Conservation (phyloP, 2,797 vertebrate species). For the Leuciscus waleckii region DNA sequence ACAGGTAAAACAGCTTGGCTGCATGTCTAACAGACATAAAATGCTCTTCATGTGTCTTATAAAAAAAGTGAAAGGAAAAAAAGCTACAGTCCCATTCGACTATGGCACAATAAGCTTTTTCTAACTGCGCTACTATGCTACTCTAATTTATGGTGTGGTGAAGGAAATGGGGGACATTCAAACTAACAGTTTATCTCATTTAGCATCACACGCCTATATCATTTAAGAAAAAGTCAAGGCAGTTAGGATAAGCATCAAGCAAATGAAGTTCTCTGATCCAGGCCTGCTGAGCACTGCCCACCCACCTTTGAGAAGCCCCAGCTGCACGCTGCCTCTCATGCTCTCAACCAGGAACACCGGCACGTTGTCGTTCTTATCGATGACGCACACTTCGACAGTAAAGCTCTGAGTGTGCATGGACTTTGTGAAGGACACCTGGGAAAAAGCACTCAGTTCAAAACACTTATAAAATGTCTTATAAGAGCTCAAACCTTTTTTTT, state of each 20-base stretch:
- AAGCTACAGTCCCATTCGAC: not conserved
- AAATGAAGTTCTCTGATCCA: not conserved
- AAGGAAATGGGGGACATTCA: conserved; percentile 12
- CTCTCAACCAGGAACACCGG: conserved; percentile 76
- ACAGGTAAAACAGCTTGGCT: not conserved
- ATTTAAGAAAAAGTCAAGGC: conserved; percentile 20
- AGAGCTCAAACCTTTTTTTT: not conserved
- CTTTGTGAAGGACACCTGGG: conserved; percentile 75
- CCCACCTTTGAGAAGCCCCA: conserved; percentile 81
- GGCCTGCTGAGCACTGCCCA: conserved; percentile 30
- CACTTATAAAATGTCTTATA: conserved; percentile 40
- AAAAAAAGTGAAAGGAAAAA: not conserved
- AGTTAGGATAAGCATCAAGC: conserved; percentile 22
- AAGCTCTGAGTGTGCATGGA: conserved; percentile 76
- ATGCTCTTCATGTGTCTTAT: not conserved
- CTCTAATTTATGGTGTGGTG: conserved; percentile 14
- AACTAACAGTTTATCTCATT: conserved; percentile 26
- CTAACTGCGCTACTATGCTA: not conserved
- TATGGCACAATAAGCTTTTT: not conserved
- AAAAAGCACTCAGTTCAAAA: conserved; percentile 39
- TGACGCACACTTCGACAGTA: conserved; percentile 77
- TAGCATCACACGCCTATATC: not conserved
- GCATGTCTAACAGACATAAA: not conserved
- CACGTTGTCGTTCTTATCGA: conserved; percentile 83
- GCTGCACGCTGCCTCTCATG: conserved; percentile 80